Evolutionary conservation across 2,888 invertebrate genomes (phyloP).

Genomic region (Prosopocoilus inquinatus): DNA sequence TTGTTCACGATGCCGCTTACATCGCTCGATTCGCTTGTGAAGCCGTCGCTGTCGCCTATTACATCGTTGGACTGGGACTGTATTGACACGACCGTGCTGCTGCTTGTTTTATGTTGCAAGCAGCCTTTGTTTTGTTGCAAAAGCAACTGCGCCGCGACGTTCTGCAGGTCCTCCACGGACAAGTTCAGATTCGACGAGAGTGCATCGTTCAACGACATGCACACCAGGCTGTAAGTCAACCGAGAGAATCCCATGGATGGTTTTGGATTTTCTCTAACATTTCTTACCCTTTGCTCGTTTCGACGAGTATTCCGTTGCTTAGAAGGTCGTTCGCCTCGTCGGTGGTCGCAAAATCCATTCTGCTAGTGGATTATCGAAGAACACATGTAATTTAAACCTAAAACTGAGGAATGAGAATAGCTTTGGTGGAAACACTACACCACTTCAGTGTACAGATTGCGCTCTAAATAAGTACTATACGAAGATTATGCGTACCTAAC

Average conservation of each 20-base stretch:
- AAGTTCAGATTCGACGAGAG: slow-evolving; percentile 50
- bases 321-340: slow-evolving; percentile 49
- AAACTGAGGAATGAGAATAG: slow-evolving; percentile 1
- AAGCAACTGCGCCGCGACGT: slow-evolving; percentile 50
- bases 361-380: background rate
- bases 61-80: slow-evolving; percentile 28
- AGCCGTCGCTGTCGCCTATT: slow-evolving; percentile 46
- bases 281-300: slow-evolving; percentile 50
- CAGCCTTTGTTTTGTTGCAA: slow-evolving; percentile 41
- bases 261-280: background rate
- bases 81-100: slow-evolving; percentile 21
- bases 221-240: slow-evolving; percentile 46
- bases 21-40: slow-evolving; percentile 46
- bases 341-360: slow-evolving; percentile 25
- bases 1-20: slow-evolving; percentile 34
- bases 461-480: too few relatives aligned
- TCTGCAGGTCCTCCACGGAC: slow-evolving; percentile 51
- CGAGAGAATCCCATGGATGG: slow-evolving; percentile 1
- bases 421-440: too few relatives aligned
- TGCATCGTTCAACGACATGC: slow-evolving; percentile 52
- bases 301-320: slow-evolving; percentile 51
- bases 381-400: slow-evolving; percentile 7
- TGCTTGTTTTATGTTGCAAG: slow-evolving; percentile 5
- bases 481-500: too few relatives aligned
- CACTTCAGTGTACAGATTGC: too few relatives aligned